Evolutionary conservation across 2,113 vertebrate species (phyloP), one percentile per base, ranked within the genome.

Genomic region (Daphoenositta chrysoptera): DNA sequence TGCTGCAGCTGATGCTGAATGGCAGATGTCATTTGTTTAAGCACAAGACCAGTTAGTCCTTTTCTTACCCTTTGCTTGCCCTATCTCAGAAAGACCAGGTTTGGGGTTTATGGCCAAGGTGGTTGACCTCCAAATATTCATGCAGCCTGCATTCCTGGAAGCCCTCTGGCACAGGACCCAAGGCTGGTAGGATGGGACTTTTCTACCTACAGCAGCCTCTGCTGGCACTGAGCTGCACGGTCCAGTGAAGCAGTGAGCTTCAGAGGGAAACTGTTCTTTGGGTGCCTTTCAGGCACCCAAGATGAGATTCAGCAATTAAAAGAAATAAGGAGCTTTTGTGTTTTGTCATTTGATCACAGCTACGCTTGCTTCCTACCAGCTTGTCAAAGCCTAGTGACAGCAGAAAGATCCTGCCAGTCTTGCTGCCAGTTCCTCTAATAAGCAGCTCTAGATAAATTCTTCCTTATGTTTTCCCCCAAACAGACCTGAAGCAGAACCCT

Each of bases 351-450:
- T 80, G 50, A 61, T 92, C 88, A 73, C 68, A 88, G 71, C 50
- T 88, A 63, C 0, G 0, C 56, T 94, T 86, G n/a, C 56, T 88
- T 93, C 47, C 86, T 93, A 63, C 71, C 71, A 81, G 33, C 54
- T 89, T 81, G 72, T 94, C 89, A 90, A 87, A 92, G 75, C 75
- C 81, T 80, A 47, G 79, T 86, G 95, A 73, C 40, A 90, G 64
- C 75, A 78, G 51, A 78, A 80, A 39, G 30, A 83, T 87, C 30
- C 71, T 92, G 54, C 42, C 75, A 61, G 66, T 65, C 57, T 56
- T 89, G 70, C 70, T 95, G 92, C 87, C 82, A 85, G 66, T 54
- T 94, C 64, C 40, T 73, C 65, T 64, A 70, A 48, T 16, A 78
- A 70, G 66, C n/a, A 86, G 35, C 56, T 92, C 64, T 44, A 4